Evolutionary conservation across 64 coral and sea anemone species (phyloP).

Genomic region (Montipora cactus): DNA sequence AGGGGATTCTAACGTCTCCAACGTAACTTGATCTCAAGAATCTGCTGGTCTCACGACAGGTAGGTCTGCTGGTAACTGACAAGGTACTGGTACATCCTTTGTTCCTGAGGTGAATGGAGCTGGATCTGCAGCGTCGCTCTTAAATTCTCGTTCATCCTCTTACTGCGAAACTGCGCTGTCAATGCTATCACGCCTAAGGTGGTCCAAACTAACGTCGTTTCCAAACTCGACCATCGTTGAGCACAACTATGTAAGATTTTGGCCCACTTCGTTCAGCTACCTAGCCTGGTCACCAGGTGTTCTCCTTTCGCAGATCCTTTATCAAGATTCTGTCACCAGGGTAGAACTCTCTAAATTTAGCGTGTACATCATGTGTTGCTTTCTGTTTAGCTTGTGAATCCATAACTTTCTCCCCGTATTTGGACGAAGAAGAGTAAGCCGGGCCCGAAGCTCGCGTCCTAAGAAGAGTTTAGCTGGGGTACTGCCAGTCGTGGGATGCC

Average conservation of each 20-base stretch:
- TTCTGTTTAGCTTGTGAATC: constrained; percentile 61
- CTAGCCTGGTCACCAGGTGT: constrained; percentile 40
- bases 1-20: too few species aligned
- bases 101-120: background rate
- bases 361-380: background rate
- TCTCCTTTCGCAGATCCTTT: background rate
- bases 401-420: background rate
- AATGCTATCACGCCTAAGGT: background rate
- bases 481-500: constrained; percentile 6
- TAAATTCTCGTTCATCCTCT: background rate
- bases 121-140: background rate
- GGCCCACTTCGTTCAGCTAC: constrained; percentile 38
- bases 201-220: constrained; percentile 35
- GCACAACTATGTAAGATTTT: constrained; percentile 31
- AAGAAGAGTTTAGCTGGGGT: constrained; percentile 48
- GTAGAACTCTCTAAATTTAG: constrained; percentile 48
- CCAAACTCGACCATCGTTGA: constrained; percentile 59
- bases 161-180: background rate
- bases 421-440: constrained; percentile 30
- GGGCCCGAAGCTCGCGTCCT: constrained; percentile 15
- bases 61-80: background rate
- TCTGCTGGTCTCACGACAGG: background rate
- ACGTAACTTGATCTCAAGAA: background rate
- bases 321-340: constrained; percentile 20
- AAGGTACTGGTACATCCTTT: background rate